These are phyloP conservation scores for Stenopsyche tienmushanensis DNA, from an alignment of 1,140 invertebrate genomes.

Conservation along the genomic window DNA sequence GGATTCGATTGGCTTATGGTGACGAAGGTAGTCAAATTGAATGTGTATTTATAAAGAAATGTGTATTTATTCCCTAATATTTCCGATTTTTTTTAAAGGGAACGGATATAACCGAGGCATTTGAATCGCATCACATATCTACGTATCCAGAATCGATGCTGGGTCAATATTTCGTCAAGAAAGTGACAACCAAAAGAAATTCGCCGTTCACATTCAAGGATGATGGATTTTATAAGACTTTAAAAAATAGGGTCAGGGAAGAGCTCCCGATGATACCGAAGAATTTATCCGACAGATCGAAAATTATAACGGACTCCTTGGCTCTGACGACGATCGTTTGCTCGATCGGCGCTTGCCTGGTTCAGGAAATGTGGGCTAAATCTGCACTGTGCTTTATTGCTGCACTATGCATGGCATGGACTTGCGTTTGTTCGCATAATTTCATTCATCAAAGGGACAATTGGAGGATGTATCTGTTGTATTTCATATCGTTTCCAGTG, in stretches of 20 bases:
- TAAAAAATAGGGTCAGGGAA: conserved; percentile 60
- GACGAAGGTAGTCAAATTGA: conserved; percentile 66
- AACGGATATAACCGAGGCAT: conserved; percentile 77
- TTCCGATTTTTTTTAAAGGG: conserved; percentile 56
- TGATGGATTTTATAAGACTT: conserved; percentile 68
- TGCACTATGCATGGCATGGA: conserved; percentile 56
- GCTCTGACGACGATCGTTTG: conserved; percentile 17
- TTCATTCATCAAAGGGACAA: conserved; percentile 79
- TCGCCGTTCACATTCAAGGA: conserved; percentile 68
- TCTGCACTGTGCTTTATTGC: conserved; percentile 1
- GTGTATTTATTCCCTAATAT: too few species aligned
- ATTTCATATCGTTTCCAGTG: conserved; percentile 67
- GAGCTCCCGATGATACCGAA: conserved; percentile 51
- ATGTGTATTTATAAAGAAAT: too few species aligned
- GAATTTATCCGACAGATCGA: background rate
- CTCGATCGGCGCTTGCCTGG: conserved; percentile 6
- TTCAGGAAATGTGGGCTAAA: background rate
- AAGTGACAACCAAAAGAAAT: conserved; percentile 59
- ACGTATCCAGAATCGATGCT: conserved; percentile 57
- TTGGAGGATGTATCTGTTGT: conserved; percentile 81
- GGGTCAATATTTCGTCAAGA: conserved; percentile 61
- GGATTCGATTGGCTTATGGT: conserved; percentile 71
- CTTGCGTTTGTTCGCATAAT: conserved; percentile 69
- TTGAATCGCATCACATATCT: conserved; percentile 66
- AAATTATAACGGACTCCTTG: background rate